Percentiles rank a stretch among this genome's conserved stretches.
These are phyloP conservation scores for Hipposideros larvatus DNA, from an alignment of 2,797 vertebrate genomes.

Conservation along the genomic window DNA sequence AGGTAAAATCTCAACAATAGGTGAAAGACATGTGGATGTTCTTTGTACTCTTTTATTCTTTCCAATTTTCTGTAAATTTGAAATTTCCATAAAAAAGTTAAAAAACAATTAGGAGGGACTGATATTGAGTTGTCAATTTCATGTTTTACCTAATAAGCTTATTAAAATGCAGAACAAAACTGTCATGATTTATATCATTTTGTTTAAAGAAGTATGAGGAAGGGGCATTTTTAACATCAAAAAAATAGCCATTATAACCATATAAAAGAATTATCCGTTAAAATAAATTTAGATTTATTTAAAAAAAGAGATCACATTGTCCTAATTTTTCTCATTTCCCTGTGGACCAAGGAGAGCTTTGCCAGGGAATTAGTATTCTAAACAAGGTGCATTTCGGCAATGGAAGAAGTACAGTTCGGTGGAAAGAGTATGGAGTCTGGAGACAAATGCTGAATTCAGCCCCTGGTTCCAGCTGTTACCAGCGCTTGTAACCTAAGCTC, in stretches of 20 bases:
- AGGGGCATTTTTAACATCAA: background rate
- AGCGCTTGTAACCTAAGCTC: background rate
- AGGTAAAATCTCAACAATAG: background rate
- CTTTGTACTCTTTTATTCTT: background rate
- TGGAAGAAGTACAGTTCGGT: background rate
- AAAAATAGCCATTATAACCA: background rate
- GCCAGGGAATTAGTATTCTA: background rate
- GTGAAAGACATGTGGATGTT: background rate
- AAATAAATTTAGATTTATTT: background rate
- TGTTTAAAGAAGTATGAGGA: background rate
- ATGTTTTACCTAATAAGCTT: background rate
- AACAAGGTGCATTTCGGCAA: background rate
- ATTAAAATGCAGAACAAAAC: background rate
- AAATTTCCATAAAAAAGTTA: conserved; percentile 22
- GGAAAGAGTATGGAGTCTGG: background rate
- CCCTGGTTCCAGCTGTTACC: background rate
- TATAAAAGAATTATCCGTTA: background rate
- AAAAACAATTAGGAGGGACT: background rate
- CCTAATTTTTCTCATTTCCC: background rate
- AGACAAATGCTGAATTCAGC: background rate
- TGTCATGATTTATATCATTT: background rate
- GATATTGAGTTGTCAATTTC: background rate
- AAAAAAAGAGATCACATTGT: background rate
- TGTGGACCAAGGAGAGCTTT: background rate
- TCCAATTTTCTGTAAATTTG: background rate